These are phyloP conservation scores for Platyscapa corneri DNA, from an alignment of 1,140 invertebrate species.

Conservation along the genomic window DNA sequence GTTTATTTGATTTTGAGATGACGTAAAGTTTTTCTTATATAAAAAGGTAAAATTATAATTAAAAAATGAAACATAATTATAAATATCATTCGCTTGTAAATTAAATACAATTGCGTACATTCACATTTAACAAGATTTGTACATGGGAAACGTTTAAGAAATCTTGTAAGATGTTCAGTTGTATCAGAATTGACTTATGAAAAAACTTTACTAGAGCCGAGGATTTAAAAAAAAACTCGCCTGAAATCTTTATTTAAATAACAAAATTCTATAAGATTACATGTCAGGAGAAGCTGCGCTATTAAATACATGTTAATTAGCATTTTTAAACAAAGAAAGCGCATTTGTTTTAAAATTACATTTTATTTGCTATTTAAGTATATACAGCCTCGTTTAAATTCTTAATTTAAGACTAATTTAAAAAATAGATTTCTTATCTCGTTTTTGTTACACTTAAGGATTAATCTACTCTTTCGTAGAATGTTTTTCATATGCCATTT, in stretches of 20 bases:
- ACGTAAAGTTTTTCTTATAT: too few relatives aligned
- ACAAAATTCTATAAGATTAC: conserved; percentile 57
- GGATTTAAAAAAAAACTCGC: too few relatives aligned
- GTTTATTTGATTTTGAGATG: too few relatives aligned
- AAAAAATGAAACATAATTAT: too few relatives aligned
- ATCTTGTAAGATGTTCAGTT: too few relatives aligned
- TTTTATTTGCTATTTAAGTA: conserved; percentile 35
- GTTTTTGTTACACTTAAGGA: background rate
- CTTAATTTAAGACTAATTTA: conserved; percentile 19
- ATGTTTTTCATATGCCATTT: background rate
- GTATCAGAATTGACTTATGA: background rate
- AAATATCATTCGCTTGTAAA: too few relatives aligned
- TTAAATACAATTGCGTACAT: background rate
- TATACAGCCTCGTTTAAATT: conserved; percentile 1
- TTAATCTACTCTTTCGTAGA: background rate
- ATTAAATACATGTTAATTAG: conserved; percentile 32
- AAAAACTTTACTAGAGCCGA: too few relatives aligned
- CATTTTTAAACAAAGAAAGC: conserved; percentile 31
- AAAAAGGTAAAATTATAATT: too few relatives aligned
- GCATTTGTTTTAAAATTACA: conserved; percentile 18
- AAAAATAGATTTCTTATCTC: conserved; percentile 17
- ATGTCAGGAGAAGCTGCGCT: background rate
- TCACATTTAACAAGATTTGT: too few relatives aligned
- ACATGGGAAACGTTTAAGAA: too few relatives aligned
- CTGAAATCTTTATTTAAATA: conserved; percentile 61